Evolutionary conservation across 2,797 vertebrate genomes (phyloP).

Genomic region (Coracias cyanogaster): DNA sequence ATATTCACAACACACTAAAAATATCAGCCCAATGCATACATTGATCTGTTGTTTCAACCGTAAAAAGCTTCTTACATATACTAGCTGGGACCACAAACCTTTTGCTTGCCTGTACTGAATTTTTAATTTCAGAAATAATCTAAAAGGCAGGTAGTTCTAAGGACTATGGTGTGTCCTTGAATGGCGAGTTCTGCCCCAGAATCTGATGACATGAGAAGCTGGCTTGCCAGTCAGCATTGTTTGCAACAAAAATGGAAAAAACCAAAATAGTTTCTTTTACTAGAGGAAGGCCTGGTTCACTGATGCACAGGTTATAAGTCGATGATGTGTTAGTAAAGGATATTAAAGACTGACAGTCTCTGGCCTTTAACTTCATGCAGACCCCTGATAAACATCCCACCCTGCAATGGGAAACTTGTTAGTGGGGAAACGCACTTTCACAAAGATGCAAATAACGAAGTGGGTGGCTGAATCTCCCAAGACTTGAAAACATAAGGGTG

Average conservation of each 20-base stretch:
- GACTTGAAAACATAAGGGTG: neutral
- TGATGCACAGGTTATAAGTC: neutral
- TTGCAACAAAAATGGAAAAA: neutral
- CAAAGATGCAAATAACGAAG: neutral
- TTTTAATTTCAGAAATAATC: neutral
- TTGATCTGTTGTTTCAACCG: neutral
- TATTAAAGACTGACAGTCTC: neutral
- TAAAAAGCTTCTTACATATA: neutral
- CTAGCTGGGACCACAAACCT: neutral
- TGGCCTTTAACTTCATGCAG: neutral
- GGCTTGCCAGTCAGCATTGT: neutral
- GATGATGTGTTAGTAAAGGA: neutral
- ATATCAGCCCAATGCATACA: neutral
- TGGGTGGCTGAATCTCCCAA: fast-evolving
- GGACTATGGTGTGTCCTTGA: neutral
- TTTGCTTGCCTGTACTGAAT: neutral
- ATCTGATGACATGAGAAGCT: neutral
- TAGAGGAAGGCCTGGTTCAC: neutral
- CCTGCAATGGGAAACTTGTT: neutral
- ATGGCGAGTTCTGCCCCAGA: neutral
- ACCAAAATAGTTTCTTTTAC: fast-evolving
- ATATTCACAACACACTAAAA: neutral
- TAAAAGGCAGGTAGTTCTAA: neutral
- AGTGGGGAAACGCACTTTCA: neutral
- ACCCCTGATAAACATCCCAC: neutral